Evolutionary conservation across 2,797 vertebrate genomes (phyloP), one percentile per base, ranked within the genome.

Genomic region (Siniperca scherzeri): DNA sequence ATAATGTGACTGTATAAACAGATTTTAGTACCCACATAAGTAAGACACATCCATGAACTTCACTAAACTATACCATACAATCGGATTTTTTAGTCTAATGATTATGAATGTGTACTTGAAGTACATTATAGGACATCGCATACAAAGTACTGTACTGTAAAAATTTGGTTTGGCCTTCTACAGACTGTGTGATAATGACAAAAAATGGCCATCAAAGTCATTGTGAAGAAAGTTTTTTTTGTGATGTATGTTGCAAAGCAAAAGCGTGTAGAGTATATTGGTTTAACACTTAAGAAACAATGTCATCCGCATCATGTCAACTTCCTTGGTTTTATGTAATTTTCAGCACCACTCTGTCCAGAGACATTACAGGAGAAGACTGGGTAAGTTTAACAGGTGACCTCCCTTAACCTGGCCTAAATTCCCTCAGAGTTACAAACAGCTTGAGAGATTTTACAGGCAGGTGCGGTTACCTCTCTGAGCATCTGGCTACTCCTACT

Each of bases 381-480:
- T 25, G 67, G 42, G 3, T 25, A 19, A 7, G 17, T 44, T 0
- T 9, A 50, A 7, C 71, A 55, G 56, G 50, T 60, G 33, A 33
- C 78, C 74, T 65, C 13, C 14, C 9, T 19, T 48, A 7, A 44
- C 22, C 55, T 48, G 80, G 1, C 74, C 83, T 65, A 36, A 22
- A 80, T 85, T 70, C 68, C 55, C 38, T 38, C 50, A 55, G 72
- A 74, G 5, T 22, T 56, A 30, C 62, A 22, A 30, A 66, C 80
- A 74, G 86, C 65, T 74, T 60, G 73, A 48, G 9, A 74, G 84
- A 25, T 66, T 77, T 77, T 7, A 36, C 46, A 42, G 19, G 0
- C 76, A 74, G 76, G 73, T 80, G 73, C 38, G 22, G 19, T 30
- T 38, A 17, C 22, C 27, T 36, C 36, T 46, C 55, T 2, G 38